phyloP scores from a whole-genome alignment of 53 echinoderm and acorn worm species.

The Antedon mediterranea region DNA sequence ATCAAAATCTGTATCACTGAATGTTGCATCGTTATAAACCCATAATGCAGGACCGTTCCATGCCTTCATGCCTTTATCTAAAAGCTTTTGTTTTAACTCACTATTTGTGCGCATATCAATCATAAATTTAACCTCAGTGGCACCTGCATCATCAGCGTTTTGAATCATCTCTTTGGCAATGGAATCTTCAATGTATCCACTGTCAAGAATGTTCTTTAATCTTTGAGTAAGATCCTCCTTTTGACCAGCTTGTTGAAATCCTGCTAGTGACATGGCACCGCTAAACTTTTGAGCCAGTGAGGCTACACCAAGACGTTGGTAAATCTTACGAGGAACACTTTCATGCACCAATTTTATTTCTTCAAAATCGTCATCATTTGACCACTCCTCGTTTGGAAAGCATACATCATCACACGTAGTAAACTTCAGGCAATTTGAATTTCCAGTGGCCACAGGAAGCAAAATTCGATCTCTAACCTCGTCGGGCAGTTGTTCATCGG shows the following conservation, averaged over 20 bases:
- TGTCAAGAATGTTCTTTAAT: neutral
- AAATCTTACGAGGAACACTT: too few species aligned
- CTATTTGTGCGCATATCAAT: constrained; percentile 61
- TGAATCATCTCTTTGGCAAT: constrained; percentile 84
- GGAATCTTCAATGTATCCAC: neutral
- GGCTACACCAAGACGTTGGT: too few species aligned
- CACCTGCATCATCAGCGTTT: constrained; percentile 98
- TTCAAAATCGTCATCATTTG: too few species aligned
- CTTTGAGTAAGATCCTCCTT: neutral
- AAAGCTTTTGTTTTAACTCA: constrained; percentile 12
- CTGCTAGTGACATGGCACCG: neutral
- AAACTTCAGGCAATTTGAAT: neutral
- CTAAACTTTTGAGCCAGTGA: too few species aligned
- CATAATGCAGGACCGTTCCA: constrained; percentile 80
- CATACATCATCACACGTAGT: neutral
- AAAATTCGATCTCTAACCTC: neutral
- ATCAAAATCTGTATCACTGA: constrained; percentile 48
- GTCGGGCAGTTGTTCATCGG: neutral
- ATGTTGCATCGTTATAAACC: constrained; percentile 68
- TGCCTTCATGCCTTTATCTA: constrained; percentile 46
- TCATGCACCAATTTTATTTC: too few species aligned
- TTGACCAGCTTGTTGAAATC: neutral
- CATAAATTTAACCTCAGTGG: constrained; percentile 70
- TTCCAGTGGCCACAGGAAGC: neutral
- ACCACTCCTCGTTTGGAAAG: too few species aligned